Percentiles rank a stretch among this genome's conserved stretches.
phyloP scores from a whole-genome alignment of 2,888 invertebrate genomes.

The Prosapia bicincta region DNA sequence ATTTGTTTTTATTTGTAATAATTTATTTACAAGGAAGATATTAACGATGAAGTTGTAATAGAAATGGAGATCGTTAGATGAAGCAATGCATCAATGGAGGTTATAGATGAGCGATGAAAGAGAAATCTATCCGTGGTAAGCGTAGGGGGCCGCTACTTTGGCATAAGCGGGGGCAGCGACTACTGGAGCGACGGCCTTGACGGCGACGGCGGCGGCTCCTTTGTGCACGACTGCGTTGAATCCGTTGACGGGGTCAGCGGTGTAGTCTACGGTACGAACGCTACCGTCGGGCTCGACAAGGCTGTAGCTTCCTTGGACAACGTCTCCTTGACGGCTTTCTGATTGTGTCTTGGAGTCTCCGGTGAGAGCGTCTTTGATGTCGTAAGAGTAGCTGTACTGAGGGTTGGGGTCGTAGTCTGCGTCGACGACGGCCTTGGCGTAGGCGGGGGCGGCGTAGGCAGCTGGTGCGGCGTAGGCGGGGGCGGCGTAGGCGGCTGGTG shows the following conservation, averaged over 20 bases:
- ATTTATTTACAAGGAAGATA: not conserved
- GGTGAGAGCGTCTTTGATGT: conserved; percentile 31
- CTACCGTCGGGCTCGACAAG: not conserved
- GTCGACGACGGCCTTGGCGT: conserved; percentile 27
- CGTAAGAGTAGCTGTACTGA: conserved; percentile 25
- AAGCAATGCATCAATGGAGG: not conserved
- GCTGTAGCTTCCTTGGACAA: not conserved
- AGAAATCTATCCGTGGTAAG: not conserved
- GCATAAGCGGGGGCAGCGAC: not conserved
- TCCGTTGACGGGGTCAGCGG: conserved; percentile 22
- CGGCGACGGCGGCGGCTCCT: not conserved
- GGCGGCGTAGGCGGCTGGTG: conserved; percentile 28
- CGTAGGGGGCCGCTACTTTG: not conserved
- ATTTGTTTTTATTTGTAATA: not conserved
- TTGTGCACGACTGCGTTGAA: conserved; percentile 22
- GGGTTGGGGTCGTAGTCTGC: conserved; percentile 22
- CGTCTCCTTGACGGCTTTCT: conserved; percentile 45
- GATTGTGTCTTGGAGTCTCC: conserved; percentile 20
- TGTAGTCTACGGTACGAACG: conserved; percentile 13
- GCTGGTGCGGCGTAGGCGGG: conserved; percentile 34
- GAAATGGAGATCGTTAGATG: not conserved
- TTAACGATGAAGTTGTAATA: not conserved
- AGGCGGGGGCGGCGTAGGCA: conserved; percentile 24
- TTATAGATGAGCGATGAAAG: not conserved
- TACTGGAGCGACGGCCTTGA: not conserved